Conservation (phyloP, 2,797 vertebrate species). For the Galago senegalensis region DNA sequence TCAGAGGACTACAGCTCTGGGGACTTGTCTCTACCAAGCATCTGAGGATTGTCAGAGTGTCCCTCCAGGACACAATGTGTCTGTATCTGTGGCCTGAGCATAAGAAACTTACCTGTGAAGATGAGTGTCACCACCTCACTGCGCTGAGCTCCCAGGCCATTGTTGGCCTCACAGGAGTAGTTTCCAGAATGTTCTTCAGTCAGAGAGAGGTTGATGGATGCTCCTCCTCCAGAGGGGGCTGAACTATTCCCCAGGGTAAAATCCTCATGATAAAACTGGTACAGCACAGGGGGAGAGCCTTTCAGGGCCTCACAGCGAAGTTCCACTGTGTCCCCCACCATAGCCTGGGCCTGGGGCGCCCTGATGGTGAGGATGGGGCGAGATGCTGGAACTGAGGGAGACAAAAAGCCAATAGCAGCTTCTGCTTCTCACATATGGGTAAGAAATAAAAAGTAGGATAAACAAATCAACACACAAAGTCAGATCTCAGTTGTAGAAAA, state of each 20-base stretch:
- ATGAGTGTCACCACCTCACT: conserved; percentile 49
- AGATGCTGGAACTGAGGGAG: conserved; percentile 69
- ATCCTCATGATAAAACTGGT: conserved; percentile 15
- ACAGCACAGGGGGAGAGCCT: conserved; percentile 59
- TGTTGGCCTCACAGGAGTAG: conserved; percentile 72
- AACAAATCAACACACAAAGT: neutral
- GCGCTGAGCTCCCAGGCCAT: conserved; percentile 9
- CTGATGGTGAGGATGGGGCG: conserved; percentile 49
- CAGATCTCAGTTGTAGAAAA: neutral
- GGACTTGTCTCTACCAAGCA: neutral
- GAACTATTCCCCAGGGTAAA: conserved; percentile 16
- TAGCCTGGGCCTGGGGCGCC: neutral
- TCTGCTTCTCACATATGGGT: neutral
- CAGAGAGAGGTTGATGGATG: conserved; percentile 47
- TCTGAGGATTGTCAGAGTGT: neutral
- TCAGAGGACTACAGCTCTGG: neutral
- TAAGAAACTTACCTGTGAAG: conserved; percentile 28
- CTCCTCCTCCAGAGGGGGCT: neutral
- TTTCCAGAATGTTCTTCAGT: conserved; percentile 69
- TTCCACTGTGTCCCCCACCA: neutral
- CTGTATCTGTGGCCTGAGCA: too few species aligned
- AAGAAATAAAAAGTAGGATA: neutral
- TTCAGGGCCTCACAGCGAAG: conserved; percentile 34
- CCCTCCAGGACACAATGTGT: neutral
- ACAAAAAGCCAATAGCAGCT: neutral